A percentile compares a stretch with the other conserved stretches of the same genome.
phyloP scores from a whole-genome alignment of 2,888 invertebrate species.

The Cantharis rustica region DNA sequence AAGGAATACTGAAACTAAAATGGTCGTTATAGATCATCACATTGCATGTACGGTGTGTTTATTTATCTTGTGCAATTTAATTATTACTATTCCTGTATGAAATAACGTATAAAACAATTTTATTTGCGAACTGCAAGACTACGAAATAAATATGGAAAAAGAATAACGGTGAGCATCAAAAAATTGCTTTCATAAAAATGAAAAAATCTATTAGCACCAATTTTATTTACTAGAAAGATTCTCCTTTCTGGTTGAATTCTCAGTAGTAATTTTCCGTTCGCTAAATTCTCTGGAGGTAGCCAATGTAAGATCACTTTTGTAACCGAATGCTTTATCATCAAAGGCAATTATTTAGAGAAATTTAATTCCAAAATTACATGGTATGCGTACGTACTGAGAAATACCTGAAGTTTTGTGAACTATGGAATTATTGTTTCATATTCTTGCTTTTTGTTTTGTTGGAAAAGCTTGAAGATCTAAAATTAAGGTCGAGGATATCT shows the following conservation, averaged over 20 bases:
- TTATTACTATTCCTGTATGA: background rate
- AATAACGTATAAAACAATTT: too few species aligned
- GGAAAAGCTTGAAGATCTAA: background rate
- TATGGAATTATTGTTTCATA: background rate
- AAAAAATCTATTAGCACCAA: background rate
- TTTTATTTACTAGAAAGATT: background rate
- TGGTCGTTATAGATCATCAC: background rate
- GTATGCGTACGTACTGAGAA: background rate
- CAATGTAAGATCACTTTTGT: constrained; percentile 1
- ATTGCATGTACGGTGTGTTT: background rate
- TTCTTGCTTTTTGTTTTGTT: background rate
- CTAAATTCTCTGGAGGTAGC: background rate
- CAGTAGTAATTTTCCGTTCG: constrained; percentile 2
- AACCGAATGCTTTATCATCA: constrained; percentile 4
- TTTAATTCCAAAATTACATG: background rate
- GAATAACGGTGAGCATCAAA: background rate
- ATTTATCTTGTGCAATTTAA: background rate
- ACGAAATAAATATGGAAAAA: background rate
- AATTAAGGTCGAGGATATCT: background rate
- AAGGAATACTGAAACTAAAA: background rate
- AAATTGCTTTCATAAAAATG: background rate
- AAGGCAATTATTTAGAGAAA: constrained; percentile 5
- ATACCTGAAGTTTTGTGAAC: too few species aligned
- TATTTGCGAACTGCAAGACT: background rate
- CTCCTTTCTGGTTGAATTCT: background rate